Base-by-base conservation (phyloP, 35 echinoderm and acorn worm species). In the Chiridota heheva region DNA sequence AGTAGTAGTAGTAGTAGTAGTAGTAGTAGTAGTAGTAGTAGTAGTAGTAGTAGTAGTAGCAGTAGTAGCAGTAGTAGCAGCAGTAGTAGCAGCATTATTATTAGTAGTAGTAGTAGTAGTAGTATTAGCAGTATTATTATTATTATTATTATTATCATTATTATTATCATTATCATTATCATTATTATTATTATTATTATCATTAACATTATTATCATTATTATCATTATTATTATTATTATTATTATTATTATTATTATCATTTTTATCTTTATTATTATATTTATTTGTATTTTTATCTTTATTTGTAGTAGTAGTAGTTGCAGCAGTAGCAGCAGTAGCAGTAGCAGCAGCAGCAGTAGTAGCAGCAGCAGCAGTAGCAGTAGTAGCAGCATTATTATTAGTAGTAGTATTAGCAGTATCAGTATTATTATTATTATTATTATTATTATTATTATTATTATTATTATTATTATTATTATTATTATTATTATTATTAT, bases 1-100 rank as follows among this genome's bases (percentile, higher is more conserved):
- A 53, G 48, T 53, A 53, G 48, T 53, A 53, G 48, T 53, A 53
- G 48, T 53, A 53, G 48, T 53, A 53, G 48, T 53, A 53, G 48
- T 53, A 53, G 48, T 53, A 53, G 48, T 53, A 53, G 48, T 53
- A 53, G 48, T 53, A 53, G 48, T 53, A 53, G 48, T 53, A 53
- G 48, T 53, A 53, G 48, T 53, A 53, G 48, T 53, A 53, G 48
- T 53, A 53, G 48, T 53, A 53, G 48, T 53, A 53, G 48, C 22
- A 53, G 48, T 53, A 53, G 48, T 53, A 53, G 48, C 22, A 53
- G 48, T 53, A 53, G 48, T 53, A 53, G 48, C 22, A 53, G 48
- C 22, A 53, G 48, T 53, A 53, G 48, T 53, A 53, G 48, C 22
- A 53, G 48, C 22, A n/a, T n/a, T n/a, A n/a, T n/a, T n/a, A n/a